Evolutionary conservation across 2,888 invertebrate genomes (phyloP).

Genomic region (Tineola bisselliella): DNA sequence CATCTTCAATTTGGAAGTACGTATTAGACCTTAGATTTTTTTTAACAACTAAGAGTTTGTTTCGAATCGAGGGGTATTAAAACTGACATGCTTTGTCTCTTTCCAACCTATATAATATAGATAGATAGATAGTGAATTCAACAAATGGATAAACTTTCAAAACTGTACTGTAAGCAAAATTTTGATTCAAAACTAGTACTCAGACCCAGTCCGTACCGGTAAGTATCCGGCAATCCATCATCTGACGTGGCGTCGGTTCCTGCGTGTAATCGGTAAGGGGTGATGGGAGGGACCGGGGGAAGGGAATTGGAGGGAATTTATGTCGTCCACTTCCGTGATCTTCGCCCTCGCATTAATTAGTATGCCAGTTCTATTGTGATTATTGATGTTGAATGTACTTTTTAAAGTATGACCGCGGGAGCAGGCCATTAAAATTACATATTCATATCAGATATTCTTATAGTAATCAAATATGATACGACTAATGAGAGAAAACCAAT

Average conservation of each 20-base stretch:
- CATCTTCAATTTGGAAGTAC: no score
- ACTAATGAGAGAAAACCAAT: no score
- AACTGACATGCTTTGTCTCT: neutral
- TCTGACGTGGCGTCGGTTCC: conserved; percentile 30
- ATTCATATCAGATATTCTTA: neutral
- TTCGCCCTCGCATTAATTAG: conserved; percentile 33
- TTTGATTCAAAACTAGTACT: neutral
- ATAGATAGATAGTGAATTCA: neutral
- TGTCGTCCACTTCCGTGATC: conserved; percentile 30
- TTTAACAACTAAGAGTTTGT: no score
- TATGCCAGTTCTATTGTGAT: conserved; percentile 21
- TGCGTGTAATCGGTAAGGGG: conserved; percentile 35
- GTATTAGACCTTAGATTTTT: no score
- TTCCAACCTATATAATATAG: neutral
- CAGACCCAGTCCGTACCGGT: conserved; percentile 17
- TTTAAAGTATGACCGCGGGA: neutral
- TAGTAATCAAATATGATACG: no score
- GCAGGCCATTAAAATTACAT: neutral
- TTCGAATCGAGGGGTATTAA: no score
- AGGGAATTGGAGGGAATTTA: conserved; percentile 16
- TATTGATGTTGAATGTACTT: neutral
- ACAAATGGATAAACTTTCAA: neutral
- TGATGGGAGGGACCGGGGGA: neutral
- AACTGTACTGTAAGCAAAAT: neutral
- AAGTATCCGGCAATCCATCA: conserved; percentile 51